Percentiles rank a stretch among this genome's conserved stretches.
Evolutionary conservation across 2,888 invertebrate genomes (phyloP).

Genomic region (Steromphala cineraria): DNA sequence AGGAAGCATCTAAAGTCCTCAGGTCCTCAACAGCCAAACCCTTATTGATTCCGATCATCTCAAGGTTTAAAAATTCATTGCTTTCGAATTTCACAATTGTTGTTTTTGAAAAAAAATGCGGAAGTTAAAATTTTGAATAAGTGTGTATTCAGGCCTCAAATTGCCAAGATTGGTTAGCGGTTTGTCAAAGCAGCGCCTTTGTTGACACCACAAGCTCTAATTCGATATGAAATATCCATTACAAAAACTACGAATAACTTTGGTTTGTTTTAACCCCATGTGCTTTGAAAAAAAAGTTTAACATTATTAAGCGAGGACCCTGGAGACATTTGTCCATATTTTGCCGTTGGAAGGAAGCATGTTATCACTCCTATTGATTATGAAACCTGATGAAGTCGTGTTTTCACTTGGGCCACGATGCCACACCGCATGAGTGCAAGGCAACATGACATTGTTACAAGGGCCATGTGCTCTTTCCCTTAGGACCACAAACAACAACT

Average conservation of each 20-base stretch:
- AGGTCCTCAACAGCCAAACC: not conserved
- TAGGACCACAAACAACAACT: not conserved
- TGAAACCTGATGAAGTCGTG: not conserved
- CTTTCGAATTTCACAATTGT: not conserved
- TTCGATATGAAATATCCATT: constrained; percentile 6
- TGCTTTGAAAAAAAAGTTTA: not conserved
- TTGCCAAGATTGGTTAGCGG: not conserved
- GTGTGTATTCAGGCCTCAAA: not conserved
- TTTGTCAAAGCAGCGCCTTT: not conserved
- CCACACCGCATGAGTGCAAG: not conserved
- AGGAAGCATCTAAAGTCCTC: no score
- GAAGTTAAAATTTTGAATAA: not conserved
- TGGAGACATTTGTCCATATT: not conserved
- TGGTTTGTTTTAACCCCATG: not conserved
- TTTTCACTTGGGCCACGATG: not conserved
- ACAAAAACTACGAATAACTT: not conserved
- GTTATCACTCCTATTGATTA: constrained; percentile 8
- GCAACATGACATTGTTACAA: not conserved
- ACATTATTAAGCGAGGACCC: not conserved
- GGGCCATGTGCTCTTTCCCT: not conserved
- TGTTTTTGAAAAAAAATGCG: not conserved
- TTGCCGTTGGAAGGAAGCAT: not conserved
- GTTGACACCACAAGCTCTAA: not conserved
- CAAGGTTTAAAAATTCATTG: not conserved
- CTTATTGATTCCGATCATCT: not conserved